Base-by-base conservation (phyloP, 2,888 invertebrate genomes). In the Melieria crassipennis region DNA sequence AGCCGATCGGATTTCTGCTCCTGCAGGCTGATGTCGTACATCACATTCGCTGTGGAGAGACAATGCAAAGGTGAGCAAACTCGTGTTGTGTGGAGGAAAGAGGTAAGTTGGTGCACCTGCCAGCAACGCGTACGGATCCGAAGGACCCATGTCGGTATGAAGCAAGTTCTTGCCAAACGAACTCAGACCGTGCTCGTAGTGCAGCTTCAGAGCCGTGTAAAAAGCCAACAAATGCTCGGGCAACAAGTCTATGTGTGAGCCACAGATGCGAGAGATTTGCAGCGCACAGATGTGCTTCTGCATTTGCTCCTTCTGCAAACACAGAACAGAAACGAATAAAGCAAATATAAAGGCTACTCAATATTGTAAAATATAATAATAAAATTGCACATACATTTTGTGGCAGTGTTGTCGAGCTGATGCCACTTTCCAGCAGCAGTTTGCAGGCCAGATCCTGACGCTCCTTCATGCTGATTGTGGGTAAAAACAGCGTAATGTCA, bases 261-360 rank as follows among this genome's bases (percentile, higher is more conserved):
- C 94, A 71, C 93, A 91, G 79, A 93, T 89, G 4, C 94, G 89
- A 81, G 92, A 91, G 63, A 95, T 88, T 81, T 94, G 92, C 58
- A 95, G 83, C 64, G 93, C 92, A 73, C 93, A 92, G 72, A 96
- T 90, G 82, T 96, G 96, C 68, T 92, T 90, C 80, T 94, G 93
- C 90, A 96, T 92, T 86, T 94, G 92, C 78, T 92, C 90, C 72
- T 89, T 89, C 92, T 92, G 78, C 42, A 83, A 30, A 30, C 30
- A 30, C 30, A 30, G 30, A 30, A 30, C 30, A 30, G 3, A 30
- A 30, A 30, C 30, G 3, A 30, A 30, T 30, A 30, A 30, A 30
- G 30, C 30, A 30, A 30, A 30, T 30, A 30, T 30, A 30, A 30
- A 30, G 1, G 16, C 16, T 1, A 16, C 16, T 16, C 1, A 16